Conservation (phyloP, 1,140 invertebrate species). For the Tetragnatha versicolor region DNA sequence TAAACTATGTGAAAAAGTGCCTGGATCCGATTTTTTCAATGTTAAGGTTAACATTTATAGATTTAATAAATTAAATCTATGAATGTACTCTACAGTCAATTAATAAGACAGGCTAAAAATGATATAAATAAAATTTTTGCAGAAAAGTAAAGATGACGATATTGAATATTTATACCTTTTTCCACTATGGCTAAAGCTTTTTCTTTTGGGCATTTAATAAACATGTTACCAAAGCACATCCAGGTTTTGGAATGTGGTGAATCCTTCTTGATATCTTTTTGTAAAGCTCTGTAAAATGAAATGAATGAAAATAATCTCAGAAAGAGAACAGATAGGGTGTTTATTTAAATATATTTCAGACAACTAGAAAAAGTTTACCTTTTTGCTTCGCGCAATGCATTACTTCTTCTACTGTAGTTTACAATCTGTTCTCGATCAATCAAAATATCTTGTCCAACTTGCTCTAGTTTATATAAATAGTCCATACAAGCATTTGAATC, state of each 20-base stretch:
- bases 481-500: constrained; percentile 22
- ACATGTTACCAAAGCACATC: constrained; percentile 56
- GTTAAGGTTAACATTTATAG: too few relatives aligned
- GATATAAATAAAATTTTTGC: too few relatives aligned
- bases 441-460: constrained; percentile 38
- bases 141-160: too few relatives aligned
- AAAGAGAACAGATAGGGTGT: not conserved
- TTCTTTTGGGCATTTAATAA: constrained; percentile 46
- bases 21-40: too few relatives aligned
- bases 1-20: too few relatives aligned
- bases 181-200: constrained; percentile 45
- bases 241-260: constrained; percentile 44
- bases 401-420: constrained; percentile 26
- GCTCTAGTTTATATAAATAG: constrained; percentile 36
- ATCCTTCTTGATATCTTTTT: constrained; percentile 30
- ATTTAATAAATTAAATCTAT: too few relatives aligned
- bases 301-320: not conserved
- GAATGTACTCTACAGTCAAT: too few relatives aligned
- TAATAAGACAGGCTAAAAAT: too few relatives aligned
- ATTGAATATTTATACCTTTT: constrained; percentile 34
- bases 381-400: constrained; percentile 40
- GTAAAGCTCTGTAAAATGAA: constrained; percentile 24
- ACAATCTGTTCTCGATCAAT: constrained; percentile 46
- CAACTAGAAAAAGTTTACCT: constrained; percentile 18
- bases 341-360: not conserved